A percentile compares a stretch with the other conserved stretches of the same genome.
Conservation (phyloP, 2,113 vertebrate species). For the Centrocercus urophasianus region DNA sequence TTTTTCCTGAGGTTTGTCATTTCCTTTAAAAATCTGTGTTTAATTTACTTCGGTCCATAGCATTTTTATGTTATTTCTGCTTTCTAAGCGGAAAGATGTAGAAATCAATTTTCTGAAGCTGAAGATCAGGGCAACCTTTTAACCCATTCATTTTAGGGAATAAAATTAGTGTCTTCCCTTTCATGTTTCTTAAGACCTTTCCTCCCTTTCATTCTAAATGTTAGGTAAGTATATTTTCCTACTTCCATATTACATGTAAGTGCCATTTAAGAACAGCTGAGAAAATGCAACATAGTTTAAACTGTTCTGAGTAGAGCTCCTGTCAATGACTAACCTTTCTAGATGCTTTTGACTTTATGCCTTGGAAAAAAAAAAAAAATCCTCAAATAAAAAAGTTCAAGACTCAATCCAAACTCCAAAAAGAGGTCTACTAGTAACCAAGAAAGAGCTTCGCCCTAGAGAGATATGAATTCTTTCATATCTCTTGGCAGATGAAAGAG, state of each 20-base stretch:
- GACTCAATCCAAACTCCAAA: neutral
- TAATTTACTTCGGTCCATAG: neutral
- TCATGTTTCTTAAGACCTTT: neutral
- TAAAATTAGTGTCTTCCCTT: neutral
- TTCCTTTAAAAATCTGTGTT: neutral
- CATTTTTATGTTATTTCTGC: neutral
- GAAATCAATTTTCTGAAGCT: neutral
- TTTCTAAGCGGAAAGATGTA: neutral
- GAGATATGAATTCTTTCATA: neutral
- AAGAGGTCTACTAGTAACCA: neutral
- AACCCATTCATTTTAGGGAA: neutral
- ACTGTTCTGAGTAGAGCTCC: neutral
- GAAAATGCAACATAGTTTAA: neutral
- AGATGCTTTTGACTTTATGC: neutral
- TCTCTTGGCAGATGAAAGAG: neutral
- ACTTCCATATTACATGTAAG: neutral
- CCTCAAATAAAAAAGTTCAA: neutral
- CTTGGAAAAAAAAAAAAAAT: neutral
- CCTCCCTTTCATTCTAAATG: neutral
- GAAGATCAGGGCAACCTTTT: slow-evolving; percentile 20
- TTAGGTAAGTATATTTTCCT: neutral
- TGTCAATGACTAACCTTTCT: neutral
- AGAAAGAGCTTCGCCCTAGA: neutral
- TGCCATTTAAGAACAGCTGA: neutral
- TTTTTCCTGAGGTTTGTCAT: neutral